phyloP scores from a whole-genome alignment of 2,797 vertebrate species.

The Malacoctenus gilli region DNA sequence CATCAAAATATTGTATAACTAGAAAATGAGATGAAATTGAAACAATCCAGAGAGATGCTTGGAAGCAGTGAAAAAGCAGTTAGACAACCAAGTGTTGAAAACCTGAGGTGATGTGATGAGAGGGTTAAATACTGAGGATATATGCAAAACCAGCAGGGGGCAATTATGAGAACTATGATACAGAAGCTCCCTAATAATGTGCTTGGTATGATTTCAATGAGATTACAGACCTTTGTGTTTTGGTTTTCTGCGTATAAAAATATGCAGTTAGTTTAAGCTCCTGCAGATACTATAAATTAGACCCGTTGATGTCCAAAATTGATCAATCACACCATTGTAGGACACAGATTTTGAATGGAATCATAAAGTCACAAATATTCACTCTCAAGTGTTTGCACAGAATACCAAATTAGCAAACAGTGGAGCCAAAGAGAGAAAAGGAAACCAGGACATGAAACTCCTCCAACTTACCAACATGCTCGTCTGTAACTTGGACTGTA shows the following conservation, averaged over 20 bases:
- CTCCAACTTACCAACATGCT: constrained; percentile 90
- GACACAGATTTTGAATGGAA: no score
- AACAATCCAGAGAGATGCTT: neutral
- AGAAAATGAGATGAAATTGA: neutral
- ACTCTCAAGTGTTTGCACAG: no score
- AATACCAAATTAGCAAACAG: no score
- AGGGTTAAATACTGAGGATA: neutral
- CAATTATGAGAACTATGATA: neutral
- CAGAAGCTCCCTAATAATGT: neutral
- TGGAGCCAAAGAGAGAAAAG: neutral
- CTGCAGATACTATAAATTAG: no score
- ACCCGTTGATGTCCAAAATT: no score
- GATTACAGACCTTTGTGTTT: neutral
- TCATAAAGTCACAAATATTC: no score
- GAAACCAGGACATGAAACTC: neutral
- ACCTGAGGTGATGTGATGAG: neutral
- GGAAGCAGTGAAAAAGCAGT: neutral
- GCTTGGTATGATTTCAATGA: neutral
- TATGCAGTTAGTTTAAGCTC: no score
- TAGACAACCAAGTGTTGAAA: constrained; percentile 2
- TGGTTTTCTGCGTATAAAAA: no score
- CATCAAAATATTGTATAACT: neutral
- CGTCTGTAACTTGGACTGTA: constrained; percentile 88
- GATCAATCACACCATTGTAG: no score
- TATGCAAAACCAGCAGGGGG: neutral